A percentile compares a stretch with the other conserved stretches of the same genome.
Evolutionary conservation across 1,140 invertebrate species (phyloP).

Genomic region (Streblospio benedicti): DNA sequence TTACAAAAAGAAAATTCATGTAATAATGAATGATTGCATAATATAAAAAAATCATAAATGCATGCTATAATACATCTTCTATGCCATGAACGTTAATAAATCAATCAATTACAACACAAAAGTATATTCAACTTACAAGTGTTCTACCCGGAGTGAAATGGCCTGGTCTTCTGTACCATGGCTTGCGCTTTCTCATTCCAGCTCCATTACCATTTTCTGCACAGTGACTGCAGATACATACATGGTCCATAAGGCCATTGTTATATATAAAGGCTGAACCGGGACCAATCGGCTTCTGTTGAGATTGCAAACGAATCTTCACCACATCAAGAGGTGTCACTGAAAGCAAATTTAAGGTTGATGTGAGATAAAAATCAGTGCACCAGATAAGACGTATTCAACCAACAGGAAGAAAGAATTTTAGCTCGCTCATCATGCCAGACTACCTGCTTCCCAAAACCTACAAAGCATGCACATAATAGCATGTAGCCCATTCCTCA

Average conservation of each 20-base stretch:
- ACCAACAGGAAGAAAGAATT: background rate
- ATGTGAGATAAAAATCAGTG: background rate
- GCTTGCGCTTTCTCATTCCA: slow-evolving; percentile 27
- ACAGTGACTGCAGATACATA: slow-evolving; percentile 69
- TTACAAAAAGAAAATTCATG: no score
- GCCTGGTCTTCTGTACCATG: slow-evolving; percentile 61
- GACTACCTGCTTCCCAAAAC: no score
- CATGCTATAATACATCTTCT: no score
- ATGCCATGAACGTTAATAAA: no score
- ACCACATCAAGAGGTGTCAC: slow-evolving; percentile 98
- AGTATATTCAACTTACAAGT: slow-evolving; percentile 63
- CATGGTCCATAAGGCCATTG: slow-evolving; percentile 98
- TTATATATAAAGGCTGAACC: slow-evolving; percentile 93
- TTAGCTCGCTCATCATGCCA: background rate
- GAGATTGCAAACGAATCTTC: slow-evolving; percentile 91
- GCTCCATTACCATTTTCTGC: background rate
- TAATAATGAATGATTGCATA: no score
- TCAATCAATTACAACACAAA: no score
- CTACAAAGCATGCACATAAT: background rate
- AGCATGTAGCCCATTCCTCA: background rate
- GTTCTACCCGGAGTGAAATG: slow-evolving; percentile 89
- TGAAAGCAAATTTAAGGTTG: slow-evolving; percentile 49
- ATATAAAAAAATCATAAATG: no score
- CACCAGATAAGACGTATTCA: background rate
- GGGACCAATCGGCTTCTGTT: slow-evolving; percentile 67